phyloP scores from a whole-genome alignment of 2,888 invertebrate species.

The Abscondita cerata region DNA sequence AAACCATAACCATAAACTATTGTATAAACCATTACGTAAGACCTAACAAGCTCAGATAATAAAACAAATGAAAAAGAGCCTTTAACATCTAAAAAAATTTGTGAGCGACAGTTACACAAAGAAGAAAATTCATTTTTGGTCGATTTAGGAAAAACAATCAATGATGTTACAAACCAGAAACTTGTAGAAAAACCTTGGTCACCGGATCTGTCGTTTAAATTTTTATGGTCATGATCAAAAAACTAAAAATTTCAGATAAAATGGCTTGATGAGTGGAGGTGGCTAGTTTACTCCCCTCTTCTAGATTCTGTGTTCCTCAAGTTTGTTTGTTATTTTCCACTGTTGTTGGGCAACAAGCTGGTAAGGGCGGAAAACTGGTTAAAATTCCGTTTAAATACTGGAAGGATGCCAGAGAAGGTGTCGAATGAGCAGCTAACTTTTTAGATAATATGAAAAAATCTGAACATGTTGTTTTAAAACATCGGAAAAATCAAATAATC shows the following conservation, averaged over 20 bases:
- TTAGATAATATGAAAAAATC: not conserved
- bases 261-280: too few relatives aligned
- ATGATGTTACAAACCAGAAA: not conserved
- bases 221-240: not conserved
- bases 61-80: conserved; percentile 4
- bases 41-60: not conserved
- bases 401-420: too few relatives aligned
- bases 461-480: not conserved
- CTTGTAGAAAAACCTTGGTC: not conserved
- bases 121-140: not conserved
- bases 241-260: not conserved
- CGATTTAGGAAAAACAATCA: too few relatives aligned
- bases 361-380: too few relatives aligned
- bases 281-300: too few relatives aligned
- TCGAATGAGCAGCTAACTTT: too few relatives aligned
- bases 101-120: not conserved
- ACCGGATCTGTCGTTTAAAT: not conserved
- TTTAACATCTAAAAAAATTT: too few relatives aligned
- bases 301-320: too few relatives aligned
- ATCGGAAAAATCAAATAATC: not conserved
- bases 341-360: too few relatives aligned
- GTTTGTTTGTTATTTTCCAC: too few relatives aligned
- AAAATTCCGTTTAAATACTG: too few relatives aligned
- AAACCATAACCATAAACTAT: not conserved
- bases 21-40: not conserved